A percentile compares a stretch with the other conserved stretches of the same genome.
These are phyloP conservation scores for Mellilla xanthometata DNA, from an alignment of 2,888 invertebrate species.

Conservation along the genomic window DNA sequence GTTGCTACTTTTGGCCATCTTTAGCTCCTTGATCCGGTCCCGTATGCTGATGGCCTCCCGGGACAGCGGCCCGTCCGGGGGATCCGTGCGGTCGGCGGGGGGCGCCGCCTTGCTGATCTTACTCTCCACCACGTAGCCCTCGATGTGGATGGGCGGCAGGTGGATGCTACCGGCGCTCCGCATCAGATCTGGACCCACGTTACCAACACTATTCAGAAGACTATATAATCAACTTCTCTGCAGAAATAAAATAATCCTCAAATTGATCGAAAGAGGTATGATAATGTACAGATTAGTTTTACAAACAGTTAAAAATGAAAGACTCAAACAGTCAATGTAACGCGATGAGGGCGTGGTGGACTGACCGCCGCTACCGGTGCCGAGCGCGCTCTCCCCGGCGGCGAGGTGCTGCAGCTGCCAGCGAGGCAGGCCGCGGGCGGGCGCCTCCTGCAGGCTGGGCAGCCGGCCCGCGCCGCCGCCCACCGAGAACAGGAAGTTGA, in stretches of 20 bases:
- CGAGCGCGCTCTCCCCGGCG: conserved; percentile 58
- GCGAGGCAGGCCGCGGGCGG: too few relatives aligned
- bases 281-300: too few relatives aligned
- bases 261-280: too few relatives aligned
- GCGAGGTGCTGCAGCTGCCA: conserved; percentile 39
- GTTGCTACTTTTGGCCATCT: conserved; percentile 35
- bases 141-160: conserved; percentile 59
- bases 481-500: conserved; percentile 54
- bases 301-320: too few relatives aligned
- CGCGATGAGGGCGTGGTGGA: too few relatives aligned
- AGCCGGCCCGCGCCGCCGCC: too few relatives aligned
- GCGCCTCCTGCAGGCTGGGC: too few relatives aligned
- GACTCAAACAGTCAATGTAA: too few relatives aligned
- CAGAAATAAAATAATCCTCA: too few relatives aligned
- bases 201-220: too few relatives aligned
- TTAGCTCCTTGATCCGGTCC: conserved; percentile 61
- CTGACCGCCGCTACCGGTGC: conserved; percentile 53
- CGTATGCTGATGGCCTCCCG: conserved; percentile 55
- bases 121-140: conserved; percentile 38
- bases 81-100: conserved; percentile 8
- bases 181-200: conserved; percentile 28
- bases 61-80: neutral
- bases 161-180: conserved; percentile 35
- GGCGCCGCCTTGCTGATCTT: conserved; percentile 26
- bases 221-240: too few relatives aligned